Conservation (phyloP, 2,113 vertebrate species). For the Lepidothrix coronata region DNA sequence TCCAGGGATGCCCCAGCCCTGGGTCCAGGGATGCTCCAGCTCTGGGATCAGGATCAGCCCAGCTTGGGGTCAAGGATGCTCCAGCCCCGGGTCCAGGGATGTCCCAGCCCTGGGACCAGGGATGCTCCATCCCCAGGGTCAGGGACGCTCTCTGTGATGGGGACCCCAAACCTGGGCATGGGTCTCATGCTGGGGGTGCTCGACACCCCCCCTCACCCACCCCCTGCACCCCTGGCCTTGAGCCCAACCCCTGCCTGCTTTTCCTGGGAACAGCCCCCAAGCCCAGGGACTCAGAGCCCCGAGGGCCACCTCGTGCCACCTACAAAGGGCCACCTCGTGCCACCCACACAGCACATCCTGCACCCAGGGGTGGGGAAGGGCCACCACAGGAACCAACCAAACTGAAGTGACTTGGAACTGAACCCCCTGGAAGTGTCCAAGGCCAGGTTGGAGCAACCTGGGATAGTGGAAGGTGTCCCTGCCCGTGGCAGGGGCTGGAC, state of each 20-base stretch:
- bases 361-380: neutral
- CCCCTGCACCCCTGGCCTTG: neutral
- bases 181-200: neutral
- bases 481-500: neutral
- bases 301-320: neutral
- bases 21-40: neutral
- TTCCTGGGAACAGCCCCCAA: neutral
- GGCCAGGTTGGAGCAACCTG: neutral
- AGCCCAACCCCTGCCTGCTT: neutral
- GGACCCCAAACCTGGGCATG: neutral
- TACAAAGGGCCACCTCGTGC: neutral
- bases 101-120: accelerated
- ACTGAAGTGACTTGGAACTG: neutral
- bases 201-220: neutral
- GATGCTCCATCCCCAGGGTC: neutral
- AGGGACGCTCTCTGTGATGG: neutral
- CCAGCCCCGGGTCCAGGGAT: neutral
- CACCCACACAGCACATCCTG: neutral
- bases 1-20: neutral
- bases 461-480: neutral
- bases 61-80: neutral
- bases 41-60: neutral
- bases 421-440: neutral
- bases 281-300: neutral
- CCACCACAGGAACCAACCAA: neutral